Base-by-base conservation (phyloP, 2,888 invertebrate genomes). In the Epinotia bilunana region DNA sequence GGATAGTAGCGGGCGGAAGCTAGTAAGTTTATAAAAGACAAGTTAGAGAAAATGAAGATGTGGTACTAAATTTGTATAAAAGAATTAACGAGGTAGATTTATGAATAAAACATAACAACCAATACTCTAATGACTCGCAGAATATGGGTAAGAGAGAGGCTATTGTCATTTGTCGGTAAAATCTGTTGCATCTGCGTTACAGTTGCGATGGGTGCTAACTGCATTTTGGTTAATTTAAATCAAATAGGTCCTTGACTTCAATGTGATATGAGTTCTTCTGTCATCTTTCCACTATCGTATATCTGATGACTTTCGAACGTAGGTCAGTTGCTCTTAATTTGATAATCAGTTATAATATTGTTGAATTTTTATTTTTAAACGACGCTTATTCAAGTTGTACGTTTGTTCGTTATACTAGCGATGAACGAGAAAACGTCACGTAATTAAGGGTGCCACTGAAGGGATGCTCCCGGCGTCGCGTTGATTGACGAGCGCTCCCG, bases 401-500 rank as follows among this genome's bases (percentile, higher is more conserved):
- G 39, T 67, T 55, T 68, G 18, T 18, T 62, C 61, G 33, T 61
- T 33, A 33, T 60, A 13, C 12, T 28, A 60, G 23, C 28, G 58
- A 60, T 60, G 13, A 60, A n/a, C 49, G 61, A 53, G 49, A 7
- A 71, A 71, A 33, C 39, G 62, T 39, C 62, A 62, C 39, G 18
- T 53, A 58, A 65, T 58, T 64, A 65, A 33, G 64, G 58, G 49
- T 60, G 46, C 58, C 55, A 33, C 57, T 28, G 46, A 65, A 65
- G 33, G 58, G 58, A 46, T 43, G 49, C 58, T 39, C 60, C 57
- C 64, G 60, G 39, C 64, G 58, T n/a, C 16, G 43, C 43, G 43
- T 53, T 73, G 72, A 65, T 73, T 65, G 65, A 65, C 58, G 58
- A 65, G 65, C 58, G 58, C 58, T 28, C 64, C 63, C 63, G 39